These are phyloP conservation scores for Drosophila tristis DNA, from an alignment of 1,140 invertebrate species.

Conservation along the genomic window DNA sequence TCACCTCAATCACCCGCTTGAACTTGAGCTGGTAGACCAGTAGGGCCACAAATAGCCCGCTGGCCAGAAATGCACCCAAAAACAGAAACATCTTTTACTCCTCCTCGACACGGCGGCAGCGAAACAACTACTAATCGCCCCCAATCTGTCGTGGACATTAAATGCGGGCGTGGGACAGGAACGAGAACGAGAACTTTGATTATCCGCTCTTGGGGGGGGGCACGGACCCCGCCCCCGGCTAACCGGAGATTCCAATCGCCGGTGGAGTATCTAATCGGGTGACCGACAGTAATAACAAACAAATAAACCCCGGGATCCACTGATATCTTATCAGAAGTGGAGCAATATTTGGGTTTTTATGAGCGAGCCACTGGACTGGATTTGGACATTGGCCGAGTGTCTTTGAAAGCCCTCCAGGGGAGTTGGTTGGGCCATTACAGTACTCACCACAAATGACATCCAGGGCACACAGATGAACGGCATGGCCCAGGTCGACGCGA, in stretches of 20 bases:
- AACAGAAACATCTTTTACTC: constrained; percentile 47
- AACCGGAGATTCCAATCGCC: constrained; percentile 30
- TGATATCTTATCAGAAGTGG: constrained; percentile 27
- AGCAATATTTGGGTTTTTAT: constrained; percentile 23
- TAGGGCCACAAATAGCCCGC: constrained; percentile 47
- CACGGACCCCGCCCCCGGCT: too few relatives aligned
- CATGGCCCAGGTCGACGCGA: constrained; percentile 86
- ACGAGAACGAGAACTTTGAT: constrained; percentile 3
- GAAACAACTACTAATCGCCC: constrained; percentile 6
- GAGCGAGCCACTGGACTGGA: neutral
- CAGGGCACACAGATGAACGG: constrained; percentile 87
- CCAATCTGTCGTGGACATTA: neutral
- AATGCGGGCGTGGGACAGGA: neutral
- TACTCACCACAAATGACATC: constrained; percentile 90
- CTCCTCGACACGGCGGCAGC: neutral
- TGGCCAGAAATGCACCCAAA: constrained; percentile 55
- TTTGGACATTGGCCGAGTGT: constrained; percentile 26
- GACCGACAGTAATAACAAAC: neutral
- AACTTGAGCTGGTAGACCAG: constrained; percentile 70
- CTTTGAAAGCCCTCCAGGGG: neutral
- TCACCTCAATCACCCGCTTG: constrained; percentile 69
- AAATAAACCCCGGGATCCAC: neutral
- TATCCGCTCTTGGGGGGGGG: constrained; percentile 2
- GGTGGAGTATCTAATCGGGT: constrained; percentile 32
- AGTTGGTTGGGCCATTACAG: neutral